These are phyloP conservation scores for Herminia tarsipennalis DNA, from an alignment of 2,888 invertebrate species.

Conservation along the genomic window DNA sequence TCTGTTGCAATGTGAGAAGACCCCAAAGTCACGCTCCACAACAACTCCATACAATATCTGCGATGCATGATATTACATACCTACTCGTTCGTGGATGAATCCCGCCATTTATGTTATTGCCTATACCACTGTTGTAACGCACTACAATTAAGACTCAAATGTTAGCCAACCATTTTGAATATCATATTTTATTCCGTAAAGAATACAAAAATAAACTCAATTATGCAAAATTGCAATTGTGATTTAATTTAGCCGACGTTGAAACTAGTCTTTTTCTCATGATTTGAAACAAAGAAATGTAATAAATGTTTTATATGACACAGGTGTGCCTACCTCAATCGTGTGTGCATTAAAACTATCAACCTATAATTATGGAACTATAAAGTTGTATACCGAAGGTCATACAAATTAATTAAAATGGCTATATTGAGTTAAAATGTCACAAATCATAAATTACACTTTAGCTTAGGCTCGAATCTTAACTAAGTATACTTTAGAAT, in stretches of 20 bases:
- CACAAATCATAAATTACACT: too few relatives aligned
- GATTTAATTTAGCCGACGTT: constrained; percentile 27
- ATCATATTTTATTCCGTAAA: constrained; percentile 20
- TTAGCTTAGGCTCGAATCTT: too few relatives aligned
- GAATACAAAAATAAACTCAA: constrained; percentile 12
- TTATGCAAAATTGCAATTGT: constrained; percentile 30
- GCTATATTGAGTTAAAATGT: too few relatives aligned
- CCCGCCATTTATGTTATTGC: constrained; percentile 8
- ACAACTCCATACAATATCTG: constrained; percentile 22
- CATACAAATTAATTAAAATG: too few relatives aligned
- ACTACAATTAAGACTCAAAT: constrained; percentile 17
- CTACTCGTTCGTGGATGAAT: constrained; percentile 6
- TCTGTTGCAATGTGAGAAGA: too few relatives aligned
- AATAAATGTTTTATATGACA: constrained; percentile 7
- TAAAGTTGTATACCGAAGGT: too few relatives aligned
- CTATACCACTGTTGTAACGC: constrained; percentile 23
- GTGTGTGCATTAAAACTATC: constrained; percentile 26
- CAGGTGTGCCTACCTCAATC: constrained; percentile 12
- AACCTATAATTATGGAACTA: too few relatives aligned
- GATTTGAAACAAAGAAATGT: constrained; percentile 34
- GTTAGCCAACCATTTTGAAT: constrained; percentile 21
- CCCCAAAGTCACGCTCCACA: constrained; percentile 18
- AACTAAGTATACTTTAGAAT: too few relatives aligned
- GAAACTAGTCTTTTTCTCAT: constrained; percentile 32
- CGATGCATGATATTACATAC: constrained; percentile 31